Evolutionary conservation across 2,888 invertebrate species (phyloP).

Genomic region (Leptinotarsa peninsularis): DNA sequence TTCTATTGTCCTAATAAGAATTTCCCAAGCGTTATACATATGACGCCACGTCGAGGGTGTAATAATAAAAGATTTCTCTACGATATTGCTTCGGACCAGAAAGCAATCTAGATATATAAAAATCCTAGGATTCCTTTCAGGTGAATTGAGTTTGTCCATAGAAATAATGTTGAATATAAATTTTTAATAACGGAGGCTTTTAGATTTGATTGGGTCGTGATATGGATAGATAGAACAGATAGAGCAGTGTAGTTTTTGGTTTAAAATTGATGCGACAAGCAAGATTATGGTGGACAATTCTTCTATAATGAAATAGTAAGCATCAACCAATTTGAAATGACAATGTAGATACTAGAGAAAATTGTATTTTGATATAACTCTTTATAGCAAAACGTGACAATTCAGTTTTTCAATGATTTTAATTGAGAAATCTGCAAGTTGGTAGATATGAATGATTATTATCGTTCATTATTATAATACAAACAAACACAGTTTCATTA

Average conservation of each 20-base stretch:
- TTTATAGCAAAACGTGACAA: too few relatives aligned
- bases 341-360: too few relatives aligned
- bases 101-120: conserved; percentile 39
- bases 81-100: conserved; percentile 36
- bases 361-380: too few relatives aligned
- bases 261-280: neutral
- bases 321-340: too few relatives aligned
- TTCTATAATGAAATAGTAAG: too few relatives aligned
- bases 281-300: too few relatives aligned
- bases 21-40: conserved; percentile 6
- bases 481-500: too few relatives aligned
- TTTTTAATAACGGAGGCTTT: conserved; percentile 34
- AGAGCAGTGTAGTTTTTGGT: neutral
- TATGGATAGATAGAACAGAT: neutral
- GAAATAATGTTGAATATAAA: conserved; percentile 37
- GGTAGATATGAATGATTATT: too few relatives aligned
- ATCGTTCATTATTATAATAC: too few relatives aligned
- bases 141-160: conserved; percentile 39
- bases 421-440: too few relatives aligned
- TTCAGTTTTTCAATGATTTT: too few relatives aligned
- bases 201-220: conserved; percentile 13
- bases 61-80: conserved; percentile 33
- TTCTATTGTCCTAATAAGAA: conserved; percentile 10
- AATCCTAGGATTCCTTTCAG: conserved; percentile 38
- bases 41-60: conserved; percentile 17